These are phyloP conservation scores for Petrosia ficiformis DNA, from an alignment of 37 sponge, comb jelly and placozoan species.

Conservation along the genomic window DNA sequence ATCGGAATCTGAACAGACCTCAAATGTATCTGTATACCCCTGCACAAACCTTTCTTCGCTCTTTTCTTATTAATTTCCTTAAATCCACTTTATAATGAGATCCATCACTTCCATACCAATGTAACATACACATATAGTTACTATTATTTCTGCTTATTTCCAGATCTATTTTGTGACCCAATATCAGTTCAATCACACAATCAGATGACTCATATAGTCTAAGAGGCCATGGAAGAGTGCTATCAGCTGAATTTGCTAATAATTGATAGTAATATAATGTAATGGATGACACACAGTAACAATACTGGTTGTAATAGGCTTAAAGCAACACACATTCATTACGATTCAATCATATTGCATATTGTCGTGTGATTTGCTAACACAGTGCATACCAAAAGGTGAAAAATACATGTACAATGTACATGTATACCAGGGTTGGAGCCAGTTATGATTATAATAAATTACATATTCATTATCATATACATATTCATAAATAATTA, in stretches of 20 bases:
- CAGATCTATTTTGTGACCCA: neutral
- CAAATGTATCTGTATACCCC: neutral
- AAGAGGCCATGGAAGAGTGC: constrained; percentile 24
- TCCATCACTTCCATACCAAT: constrained; percentile 35
- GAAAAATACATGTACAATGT: no score
- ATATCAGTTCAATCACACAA: constrained; percentile 19
- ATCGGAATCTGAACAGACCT: neutral
- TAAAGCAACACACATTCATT: no score
- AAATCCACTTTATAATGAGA: constrained; percentile 15
- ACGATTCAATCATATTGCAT: no score
- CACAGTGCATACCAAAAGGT: no score
- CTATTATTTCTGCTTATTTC: neutral
- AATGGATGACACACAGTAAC: no score
- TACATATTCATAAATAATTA: no score
- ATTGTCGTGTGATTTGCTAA: no score
- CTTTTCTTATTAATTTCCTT: constrained; percentile 21
- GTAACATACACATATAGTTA: constrained; percentile 16
- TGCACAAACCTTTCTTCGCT: constrained; percentile 14
- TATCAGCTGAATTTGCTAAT: neutral
- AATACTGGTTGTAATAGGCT: no score
- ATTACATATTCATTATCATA: no score
- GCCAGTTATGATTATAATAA: no score
- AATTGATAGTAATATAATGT: no score
- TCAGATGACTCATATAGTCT: constrained; percentile 25
- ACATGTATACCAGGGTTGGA: no score